Percentiles rank a stretch among this genome's conserved stretches.
phyloP scores from a whole-genome alignment of 1,140 invertebrate species.

The Goniozus legneri region DNA sequence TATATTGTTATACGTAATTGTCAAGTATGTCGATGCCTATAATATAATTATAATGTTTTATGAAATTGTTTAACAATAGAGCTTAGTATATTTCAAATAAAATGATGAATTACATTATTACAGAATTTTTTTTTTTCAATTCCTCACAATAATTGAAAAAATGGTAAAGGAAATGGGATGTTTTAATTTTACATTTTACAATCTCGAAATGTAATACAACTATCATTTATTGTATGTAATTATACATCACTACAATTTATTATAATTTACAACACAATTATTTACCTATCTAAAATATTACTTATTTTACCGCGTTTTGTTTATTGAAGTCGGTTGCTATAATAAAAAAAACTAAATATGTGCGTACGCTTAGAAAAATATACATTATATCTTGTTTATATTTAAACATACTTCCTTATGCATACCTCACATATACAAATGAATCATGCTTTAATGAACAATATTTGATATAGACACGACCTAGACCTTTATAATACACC shows the following conservation, averaged over 20 bases:
- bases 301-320: constrained; percentile 12
- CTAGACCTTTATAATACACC: constrained; percentile 7
- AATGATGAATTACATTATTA: no score
- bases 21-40: no score
- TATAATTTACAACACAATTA: constrained; percentile 40
- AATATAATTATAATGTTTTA: no score
- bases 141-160: no score
- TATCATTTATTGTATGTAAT: constrained; percentile 9
- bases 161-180: no score
- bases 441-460: constrained; percentile 5
- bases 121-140: no score
- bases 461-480: constrained; percentile 6
- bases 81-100: no score
- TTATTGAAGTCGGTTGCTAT: constrained; percentile 24
- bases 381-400: constrained; percentile 38
- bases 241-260: constrained; percentile 17
- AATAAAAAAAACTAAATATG: constrained; percentile 28
- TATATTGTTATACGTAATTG: no score
- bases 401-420: constrained; percentile 12
- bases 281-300: constrained; percentile 20
- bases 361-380: constrained; percentile 42
- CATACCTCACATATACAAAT: constrained; percentile 13
- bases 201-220: constrained; percentile 17
- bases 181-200: constrained; percentile 10
- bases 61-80: no score